Evolutionary conservation across 2,888 invertebrate species (phyloP), one percentile per base, ranked within the genome.

Genomic region (Dilophus febrilis): DNA sequence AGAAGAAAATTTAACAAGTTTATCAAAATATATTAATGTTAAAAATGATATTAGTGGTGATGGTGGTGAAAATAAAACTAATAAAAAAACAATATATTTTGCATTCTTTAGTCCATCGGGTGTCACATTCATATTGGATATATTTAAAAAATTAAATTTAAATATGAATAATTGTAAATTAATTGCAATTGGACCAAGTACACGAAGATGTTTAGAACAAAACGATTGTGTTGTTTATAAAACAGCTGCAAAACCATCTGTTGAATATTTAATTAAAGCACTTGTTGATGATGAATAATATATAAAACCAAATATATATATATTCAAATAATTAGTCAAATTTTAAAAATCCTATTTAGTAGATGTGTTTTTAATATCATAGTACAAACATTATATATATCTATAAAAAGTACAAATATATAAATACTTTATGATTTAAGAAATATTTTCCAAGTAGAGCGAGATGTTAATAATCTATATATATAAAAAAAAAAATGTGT

Each of bases 31-130:
- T n/a, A n/a, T n/a, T n/a, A 22, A 4, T 22, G 5, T 8, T 6
- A 8, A 22, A 22, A 4, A 22, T 4, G 22, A 22, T 22, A 4
- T 6, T 4, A 22, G 5, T 22, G 57, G 62, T 7, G 49, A 61
- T 3, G 53, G 57, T 28, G 22, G 8, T 22, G 5, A 22, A 22
- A 22, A 6, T 8, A 8, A 22, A 22, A 4, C 22, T 6, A 22
- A 22, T 22, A 22, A 22, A 22, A 22, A 22, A 8, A 58, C 67
- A 32, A 60, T 68, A 2, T 70, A 56, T 51, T 49, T 71, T 29
- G 65, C 70, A 3, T 72, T 70, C 54, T 72, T 72, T 46, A 72
- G 72, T 48, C 72, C 72, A 2, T 72, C 72, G 5, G 72, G 71
- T 16, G 61, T 71, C 0, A 62, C 61, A 40, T 66, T 61, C 49